Evolutionary conservation across 2,888 invertebrate genomes (phyloP).

Genomic region (Trisateles emortualis): DNA sequence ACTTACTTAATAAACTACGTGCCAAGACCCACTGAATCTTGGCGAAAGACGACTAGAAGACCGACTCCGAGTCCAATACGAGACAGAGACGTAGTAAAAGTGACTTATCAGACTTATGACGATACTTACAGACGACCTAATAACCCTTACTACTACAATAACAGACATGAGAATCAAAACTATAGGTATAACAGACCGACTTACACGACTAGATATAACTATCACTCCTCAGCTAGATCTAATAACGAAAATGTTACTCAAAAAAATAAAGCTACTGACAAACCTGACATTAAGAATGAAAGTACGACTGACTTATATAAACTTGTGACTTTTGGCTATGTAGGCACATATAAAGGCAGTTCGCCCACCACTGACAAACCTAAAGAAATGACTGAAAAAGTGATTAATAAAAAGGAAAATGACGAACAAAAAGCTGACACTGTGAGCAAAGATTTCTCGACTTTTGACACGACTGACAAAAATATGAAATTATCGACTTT

Average conservation of each 20-base stretch:
- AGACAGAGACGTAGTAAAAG: constrained; percentile 79
- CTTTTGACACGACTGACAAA: constrained; percentile 56
- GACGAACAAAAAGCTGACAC: constrained; percentile 51
- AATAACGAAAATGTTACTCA: constrained; percentile 63
- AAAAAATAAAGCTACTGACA: constrained; percentile 33
- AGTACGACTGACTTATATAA: constrained; percentile 75
- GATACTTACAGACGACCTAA: constrained; percentile 80
- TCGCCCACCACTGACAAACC: constrained; percentile 41
- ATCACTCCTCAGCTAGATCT: constrained; percentile 75
- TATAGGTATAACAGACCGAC: constrained; percentile 66
- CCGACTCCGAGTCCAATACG: constrained; percentile 46
- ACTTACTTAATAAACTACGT: constrained; percentile 85
- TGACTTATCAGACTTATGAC: constrained; percentile 81
- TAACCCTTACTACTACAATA: constrained; percentile 72
- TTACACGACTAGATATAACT: constrained; percentile 56
- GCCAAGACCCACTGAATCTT: constrained; percentile 81
- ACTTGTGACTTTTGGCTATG: constrained; percentile 82
- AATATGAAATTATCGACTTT: constrained; percentile 76
- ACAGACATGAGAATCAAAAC: constrained; percentile 65
- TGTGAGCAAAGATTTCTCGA: constrained; percentile 75
- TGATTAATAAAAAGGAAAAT: constrained; percentile 33
- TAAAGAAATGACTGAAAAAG: constrained; percentile 36
- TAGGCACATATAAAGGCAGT: constrained; percentile 78
- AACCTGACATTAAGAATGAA: constrained; percentile 44
- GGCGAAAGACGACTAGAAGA: constrained; percentile 75